Percentiles rank a stretch among this genome's conserved stretches.
These are phyloP conservation scores for Diadophis punctatus DNA, from an alignment of 2,113 vertebrate genomes.

Conservation along the genomic window DNA sequence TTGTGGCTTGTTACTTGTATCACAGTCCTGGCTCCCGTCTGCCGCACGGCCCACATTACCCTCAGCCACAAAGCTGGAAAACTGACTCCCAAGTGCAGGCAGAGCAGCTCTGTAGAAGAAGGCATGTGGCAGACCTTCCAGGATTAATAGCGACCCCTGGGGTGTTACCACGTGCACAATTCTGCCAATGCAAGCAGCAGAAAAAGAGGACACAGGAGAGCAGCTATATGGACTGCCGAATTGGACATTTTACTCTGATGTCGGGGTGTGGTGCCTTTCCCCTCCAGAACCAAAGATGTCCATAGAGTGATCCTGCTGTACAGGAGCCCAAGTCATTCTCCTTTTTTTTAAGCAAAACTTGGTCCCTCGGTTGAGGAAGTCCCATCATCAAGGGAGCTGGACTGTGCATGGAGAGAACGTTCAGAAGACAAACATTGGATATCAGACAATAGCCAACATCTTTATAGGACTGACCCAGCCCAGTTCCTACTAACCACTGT, in stretches of 20 bases:
- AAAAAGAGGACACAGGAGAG: not conserved
- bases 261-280: slow-evolving; percentile 2
- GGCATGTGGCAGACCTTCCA: not conserved
- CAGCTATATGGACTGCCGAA: not conserved
- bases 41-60: not conserved
- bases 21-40: not conserved
- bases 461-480: not conserved
- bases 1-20: slow-evolving; percentile 3
- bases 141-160: slow-evolving; percentile 2
- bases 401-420: not conserved
- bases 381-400: not conserved
- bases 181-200: not conserved
- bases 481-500: slow-evolving; percentile 22
- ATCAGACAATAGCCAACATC: not conserved
- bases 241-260: not conserved
- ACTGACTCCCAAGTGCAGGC: not conserved
- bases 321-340: not conserved
- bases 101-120: not conserved
- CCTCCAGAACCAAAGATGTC: slow-evolving; percentile 22
- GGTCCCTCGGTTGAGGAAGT: not conserved
- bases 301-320: not conserved
- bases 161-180: not conserved
- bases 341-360: not conserved
- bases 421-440: not conserved
- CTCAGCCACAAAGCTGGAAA: not conserved